A percentile compares a stretch with the other conserved stretches of the same genome.
Conservation (phyloP, 2,888 invertebrate species). For the Bellardia bayeri region DNA sequence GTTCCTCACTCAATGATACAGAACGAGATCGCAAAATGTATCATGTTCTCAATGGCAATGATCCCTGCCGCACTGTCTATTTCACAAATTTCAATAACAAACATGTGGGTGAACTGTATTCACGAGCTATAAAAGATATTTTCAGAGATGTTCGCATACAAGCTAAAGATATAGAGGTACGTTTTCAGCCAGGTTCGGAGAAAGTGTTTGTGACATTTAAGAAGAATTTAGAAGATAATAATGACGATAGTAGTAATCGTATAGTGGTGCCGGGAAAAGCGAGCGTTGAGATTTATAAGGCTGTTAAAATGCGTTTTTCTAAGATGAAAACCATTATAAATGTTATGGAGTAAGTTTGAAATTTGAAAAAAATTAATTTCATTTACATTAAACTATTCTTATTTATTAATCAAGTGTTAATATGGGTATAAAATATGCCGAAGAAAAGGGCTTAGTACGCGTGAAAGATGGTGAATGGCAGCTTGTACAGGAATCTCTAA, state of each 20-base stretch:
- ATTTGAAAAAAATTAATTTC: not conserved
- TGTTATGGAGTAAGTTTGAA: slow-evolving; percentile 81
- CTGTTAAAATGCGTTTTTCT: slow-evolving; percentile 88
- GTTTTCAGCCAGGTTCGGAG: slow-evolving; percentile 84
- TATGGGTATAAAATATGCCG: slow-evolving; percentile 85
- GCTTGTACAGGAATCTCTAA: slow-evolving; percentile 77
- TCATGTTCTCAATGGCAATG: slow-evolving; percentile 88
- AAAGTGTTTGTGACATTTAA: slow-evolving; percentile 89
- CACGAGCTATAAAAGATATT: slow-evolving; percentile 87
- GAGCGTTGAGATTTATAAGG: slow-evolving; percentile 89
- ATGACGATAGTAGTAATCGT: slow-evolving; percentile 64
- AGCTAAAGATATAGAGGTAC: slow-evolving; percentile 81
- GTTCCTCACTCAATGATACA: slow-evolving; percentile 85
- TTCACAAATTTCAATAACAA: slow-evolving; percentile 86
- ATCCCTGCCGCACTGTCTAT: slow-evolving; percentile 91
- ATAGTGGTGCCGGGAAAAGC: slow-evolving; percentile 87
- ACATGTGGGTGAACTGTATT: slow-evolving; percentile 90
- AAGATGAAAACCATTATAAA: slow-evolving; percentile 77
- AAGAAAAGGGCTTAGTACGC: slow-evolving; percentile 79
- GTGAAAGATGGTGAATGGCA: slow-evolving; percentile 79
- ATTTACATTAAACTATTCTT: too few species aligned
- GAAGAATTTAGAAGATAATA: slow-evolving; percentile 80
- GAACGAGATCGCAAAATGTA: slow-evolving; percentile 88
- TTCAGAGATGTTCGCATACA: slow-evolving; percentile 85
- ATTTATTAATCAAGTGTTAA: slow-evolving; percentile 82